Evolutionary conservation across 2,888 invertebrate genomes (phyloP).

Genomic region (Mimas tiliae): DNA sequence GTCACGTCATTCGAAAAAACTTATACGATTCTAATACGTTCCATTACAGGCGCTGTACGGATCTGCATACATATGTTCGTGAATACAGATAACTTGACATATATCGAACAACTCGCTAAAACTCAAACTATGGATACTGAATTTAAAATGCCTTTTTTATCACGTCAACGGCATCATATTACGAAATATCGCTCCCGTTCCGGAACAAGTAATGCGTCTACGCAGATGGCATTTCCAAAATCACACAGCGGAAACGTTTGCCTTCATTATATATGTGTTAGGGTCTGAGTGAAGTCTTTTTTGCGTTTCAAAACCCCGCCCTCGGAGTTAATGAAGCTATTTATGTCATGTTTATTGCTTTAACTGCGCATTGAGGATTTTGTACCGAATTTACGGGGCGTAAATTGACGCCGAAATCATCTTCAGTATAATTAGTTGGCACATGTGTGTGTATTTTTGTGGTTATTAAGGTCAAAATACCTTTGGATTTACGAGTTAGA

Average conservation of each 20-base stretch:
- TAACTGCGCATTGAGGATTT: slow-evolving; percentile 79
- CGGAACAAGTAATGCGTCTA: slow-evolving; percentile 63
- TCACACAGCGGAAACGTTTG: slow-evolving; percentile 73
- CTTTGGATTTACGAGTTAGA: not conserved
- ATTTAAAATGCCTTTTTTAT: slow-evolving; percentile 14
- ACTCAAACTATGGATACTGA: too few species aligned
- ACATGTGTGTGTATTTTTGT: slow-evolving; percentile 51
- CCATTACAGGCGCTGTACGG: too few species aligned
- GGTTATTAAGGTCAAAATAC: slow-evolving; percentile 4
- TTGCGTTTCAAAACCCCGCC: slow-evolving; percentile 72
- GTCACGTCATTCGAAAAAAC: too few species aligned
- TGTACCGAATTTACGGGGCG: slow-evolving; percentile 77
- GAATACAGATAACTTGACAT: too few species aligned
- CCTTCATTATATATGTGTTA: slow-evolving; percentile 81
- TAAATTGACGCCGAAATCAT: slow-evolving; percentile 77
- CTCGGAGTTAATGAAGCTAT: slow-evolving; percentile 79
- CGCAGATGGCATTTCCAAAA: slow-evolving; percentile 68
- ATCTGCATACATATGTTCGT: too few species aligned
- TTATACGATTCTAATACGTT: too few species aligned
- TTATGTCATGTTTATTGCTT: slow-evolving; percentile 82
- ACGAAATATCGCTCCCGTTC: slow-evolving; percentile 47
- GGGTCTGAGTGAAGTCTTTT: slow-evolving; percentile 69
- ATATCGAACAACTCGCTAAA: too few species aligned
- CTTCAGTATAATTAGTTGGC: slow-evolving; percentile 65
- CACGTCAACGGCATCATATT: slow-evolving; percentile 25